Evolutionary conservation across 2,113 vertebrate species (phyloP), one percentile per base, ranked within the genome.

Genomic region (Nicator chloris): DNA sequence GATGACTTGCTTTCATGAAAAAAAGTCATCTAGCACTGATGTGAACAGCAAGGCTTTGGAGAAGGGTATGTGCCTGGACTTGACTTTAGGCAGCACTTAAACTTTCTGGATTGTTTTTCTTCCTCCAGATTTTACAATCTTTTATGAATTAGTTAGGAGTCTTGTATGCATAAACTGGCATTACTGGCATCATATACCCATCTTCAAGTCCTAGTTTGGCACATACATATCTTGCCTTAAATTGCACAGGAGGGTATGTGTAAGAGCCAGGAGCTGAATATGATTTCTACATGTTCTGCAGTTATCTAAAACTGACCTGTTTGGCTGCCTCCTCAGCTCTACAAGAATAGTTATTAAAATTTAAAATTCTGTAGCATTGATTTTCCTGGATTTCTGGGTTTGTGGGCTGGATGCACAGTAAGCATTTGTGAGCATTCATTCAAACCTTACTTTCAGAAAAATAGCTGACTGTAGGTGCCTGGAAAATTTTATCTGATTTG

Each of bases 401-500:
- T 87, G 18, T 68, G 66, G 22, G 8, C 50, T 91, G 42, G 59
- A 77, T 23, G 12, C 23, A 30, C 40, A 54, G 11, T 56, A 81
- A 69, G 9, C 2, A 2, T 82, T 79, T 91, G 61, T 14, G 3
- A 75, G 39, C 5, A 45, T 42, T 61, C 56, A 40, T 57, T 93
- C 31, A 57, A 82, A 69, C 60, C 65, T 49, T 54, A 18, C 45
- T 83, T 90, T 57, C 76, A 77, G 42, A 82, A 92, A 91, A 95
- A 70, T 33, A 91, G 39, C 35, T 81, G 45, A 88, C 31, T 70
- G 39, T 63, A 94, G 63, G 54, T 93, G 59, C 47, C 82, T 90
- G 90, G 85, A 77, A 93, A 92, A 35, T 47, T 80, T 80, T 96
- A 66, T 90, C 50, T 73, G 82, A 42, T 93, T 86, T 88, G 45